phyloP scores from a whole-genome alignment of 2,797 vertebrate species.

The Phoeniculus purpureus region DNA sequence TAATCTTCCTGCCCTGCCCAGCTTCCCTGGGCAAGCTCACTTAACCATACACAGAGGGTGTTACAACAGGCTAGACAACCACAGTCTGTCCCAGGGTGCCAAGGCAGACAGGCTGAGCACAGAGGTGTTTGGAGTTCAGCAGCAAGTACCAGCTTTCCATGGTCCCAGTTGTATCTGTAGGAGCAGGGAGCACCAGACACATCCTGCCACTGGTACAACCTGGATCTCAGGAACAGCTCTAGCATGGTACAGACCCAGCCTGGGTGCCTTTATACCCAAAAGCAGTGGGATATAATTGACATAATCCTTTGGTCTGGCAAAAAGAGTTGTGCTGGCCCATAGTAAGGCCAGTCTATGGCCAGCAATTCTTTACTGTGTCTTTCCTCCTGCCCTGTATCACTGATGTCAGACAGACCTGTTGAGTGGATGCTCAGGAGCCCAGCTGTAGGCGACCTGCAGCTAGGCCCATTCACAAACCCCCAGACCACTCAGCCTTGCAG shows the following conservation, averaged over 20 bases:
- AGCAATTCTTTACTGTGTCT: background rate
- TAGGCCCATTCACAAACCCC: background rate
- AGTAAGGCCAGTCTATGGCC: background rate
- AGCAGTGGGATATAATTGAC: background rate
- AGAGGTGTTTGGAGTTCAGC: background rate
- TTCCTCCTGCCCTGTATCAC: background rate
- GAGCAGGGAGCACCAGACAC: background rate
- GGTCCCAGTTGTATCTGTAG: background rate
- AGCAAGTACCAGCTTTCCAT: background rate
- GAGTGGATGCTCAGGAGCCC: background rate
- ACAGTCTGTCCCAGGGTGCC: background rate
- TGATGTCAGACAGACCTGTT: background rate
- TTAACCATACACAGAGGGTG: background rate
- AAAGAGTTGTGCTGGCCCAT: background rate
- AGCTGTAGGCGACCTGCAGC: background rate
- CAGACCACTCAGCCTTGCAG: background rate
- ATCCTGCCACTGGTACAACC: background rate
- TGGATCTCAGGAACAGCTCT: background rate
- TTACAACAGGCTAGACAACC: background rate
- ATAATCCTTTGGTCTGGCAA: background rate
- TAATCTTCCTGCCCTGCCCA: conserved; percentile 1
- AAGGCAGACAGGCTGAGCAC: background rate
- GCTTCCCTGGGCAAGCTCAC: background rate
- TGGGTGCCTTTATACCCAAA: background rate
- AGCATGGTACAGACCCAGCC: background rate